These are phyloP conservation scores for Aldabrachelys gigantea DNA, from an alignment of 2,113 vertebrate genomes.

Conservation along the genomic window DNA sequence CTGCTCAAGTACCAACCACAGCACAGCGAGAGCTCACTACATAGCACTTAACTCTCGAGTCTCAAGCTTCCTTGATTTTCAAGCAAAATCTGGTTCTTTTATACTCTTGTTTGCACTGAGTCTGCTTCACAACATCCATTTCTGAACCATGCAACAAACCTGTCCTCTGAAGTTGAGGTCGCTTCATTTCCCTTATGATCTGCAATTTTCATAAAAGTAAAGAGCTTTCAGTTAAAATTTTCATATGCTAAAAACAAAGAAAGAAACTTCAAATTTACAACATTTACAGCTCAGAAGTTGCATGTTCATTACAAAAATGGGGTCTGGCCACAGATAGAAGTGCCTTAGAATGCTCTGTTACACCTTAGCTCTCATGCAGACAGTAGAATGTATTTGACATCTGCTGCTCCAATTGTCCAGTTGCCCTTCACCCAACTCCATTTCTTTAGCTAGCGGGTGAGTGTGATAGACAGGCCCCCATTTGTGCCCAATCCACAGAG, in stretches of 20 bases:
- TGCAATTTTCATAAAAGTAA: neutral
- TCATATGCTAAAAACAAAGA: neutral
- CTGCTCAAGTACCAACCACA: no score
- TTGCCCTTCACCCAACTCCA: no score
- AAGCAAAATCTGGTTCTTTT: neutral
- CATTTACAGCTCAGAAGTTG: neutral
- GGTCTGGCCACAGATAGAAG: neutral
- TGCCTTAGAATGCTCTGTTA: neutral
- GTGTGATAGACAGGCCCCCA: neutral
- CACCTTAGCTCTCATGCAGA: neutral
- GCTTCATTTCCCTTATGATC: neutral
- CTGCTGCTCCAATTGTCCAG: neutral
- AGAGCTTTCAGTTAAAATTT: neutral
- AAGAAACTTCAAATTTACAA: neutral
- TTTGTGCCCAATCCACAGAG: neutral
- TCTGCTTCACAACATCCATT: neutral
- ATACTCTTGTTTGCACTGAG: neutral
- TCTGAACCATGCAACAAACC: neutral
- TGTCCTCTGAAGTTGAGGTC: neutral
- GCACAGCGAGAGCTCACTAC: neutral
- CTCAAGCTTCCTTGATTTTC: neutral
- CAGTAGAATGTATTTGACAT: neutral
- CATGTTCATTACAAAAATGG: neutral
- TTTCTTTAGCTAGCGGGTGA: neutral
- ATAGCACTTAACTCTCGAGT: neutral